These are phyloP conservation scores for Tenualosa thibaudeaui DNA, from an alignment of 2,797 vertebrate genomes.

Conservation along the genomic window DNA sequence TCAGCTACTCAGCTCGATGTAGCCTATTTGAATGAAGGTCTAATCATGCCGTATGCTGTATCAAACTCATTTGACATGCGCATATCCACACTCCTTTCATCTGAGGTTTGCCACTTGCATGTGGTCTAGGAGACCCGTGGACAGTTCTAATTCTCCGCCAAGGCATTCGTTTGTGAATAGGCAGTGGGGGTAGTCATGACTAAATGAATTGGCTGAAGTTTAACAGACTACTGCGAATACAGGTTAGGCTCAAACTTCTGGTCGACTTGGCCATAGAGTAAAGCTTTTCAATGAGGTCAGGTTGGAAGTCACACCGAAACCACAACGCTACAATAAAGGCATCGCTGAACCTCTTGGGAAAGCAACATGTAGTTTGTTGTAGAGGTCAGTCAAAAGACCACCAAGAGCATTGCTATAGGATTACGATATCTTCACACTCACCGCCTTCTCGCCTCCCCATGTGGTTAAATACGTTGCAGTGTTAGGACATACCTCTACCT, in stretches of 20 bases:
- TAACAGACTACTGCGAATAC: background rate
- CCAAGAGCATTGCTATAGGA: background rate
- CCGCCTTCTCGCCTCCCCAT: constrained; percentile 58
- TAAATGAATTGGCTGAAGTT: background rate
- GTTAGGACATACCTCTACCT: constrained; percentile 55
- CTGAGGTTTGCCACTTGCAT: background rate
- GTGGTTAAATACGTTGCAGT: constrained; percentile 67
- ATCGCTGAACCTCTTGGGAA: background rate
- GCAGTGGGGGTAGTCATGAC: constrained; percentile 1
- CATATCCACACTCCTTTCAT: background rate
- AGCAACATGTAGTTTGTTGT: constrained; percentile 12
- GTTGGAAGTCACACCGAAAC: background rate
- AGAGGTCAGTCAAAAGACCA: background rate
- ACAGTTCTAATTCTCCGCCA: background rate
- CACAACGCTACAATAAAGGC: background rate
- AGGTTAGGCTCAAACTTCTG: background rate
- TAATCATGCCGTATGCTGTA: background rate
- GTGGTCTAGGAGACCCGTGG: background rate
- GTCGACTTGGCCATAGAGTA: background rate
- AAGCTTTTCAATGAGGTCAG: background rate
- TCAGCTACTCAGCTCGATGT: too few species aligned
- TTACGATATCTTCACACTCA: constrained; percentile 40
- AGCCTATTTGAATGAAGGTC: background rate
- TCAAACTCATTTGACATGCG: background rate
- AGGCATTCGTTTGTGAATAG: background rate